Base-by-base conservation (phyloP, 1,140 invertebrate genomes). In the Ooceraea biroi region DNA sequence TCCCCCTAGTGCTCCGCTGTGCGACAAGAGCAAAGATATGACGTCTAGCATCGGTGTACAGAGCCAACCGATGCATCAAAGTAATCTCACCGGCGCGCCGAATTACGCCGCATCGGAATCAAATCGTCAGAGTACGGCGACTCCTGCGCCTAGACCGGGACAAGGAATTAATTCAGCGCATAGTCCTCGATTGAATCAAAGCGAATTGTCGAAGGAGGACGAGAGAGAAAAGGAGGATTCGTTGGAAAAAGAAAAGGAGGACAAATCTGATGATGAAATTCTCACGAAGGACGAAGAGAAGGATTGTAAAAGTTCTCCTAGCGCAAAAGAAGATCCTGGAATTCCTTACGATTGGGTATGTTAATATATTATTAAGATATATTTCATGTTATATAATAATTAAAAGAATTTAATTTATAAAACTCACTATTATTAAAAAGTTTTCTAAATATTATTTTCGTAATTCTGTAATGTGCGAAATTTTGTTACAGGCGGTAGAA, bases 291-390 rank as follows among this genome's bases (percentile, higher is more conserved):
- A 95, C 44, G 93, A 94, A 57, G 93, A 93, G 48, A 95, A 93
- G 65, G 92, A 91, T 94, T 95, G 90, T 91, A 96, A 95, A 92
- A 95, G 85, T 78, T 93, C 94, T 73, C 93, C 94, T 25, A 91
- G 94, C 82, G 92, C 92, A 0, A 97, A 96, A 92, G 96, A 97
- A 90, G 96, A 97, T 90, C 96, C 97, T 91, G 97, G 97, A 86
- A 97, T 98, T 90, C 97, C 97, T 7, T 98, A 97, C 89, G 97
- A 98, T 90, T 98, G 97, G 97, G 95, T 95, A 92, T 58, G 25
- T 69, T 25, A 78, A 30, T 22, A 19, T 46, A 93, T 92, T 46
- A 78, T 60, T 72, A 25, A n/a, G 12, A 57, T 66, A 44, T 41
- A 78, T 57, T 50, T 8, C 36, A 36, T 69, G n/a, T 52, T 25